Base-by-base conservation (phyloP, 2,113 vertebrate species). In the Urocynchramus pylzowi region DNA sequence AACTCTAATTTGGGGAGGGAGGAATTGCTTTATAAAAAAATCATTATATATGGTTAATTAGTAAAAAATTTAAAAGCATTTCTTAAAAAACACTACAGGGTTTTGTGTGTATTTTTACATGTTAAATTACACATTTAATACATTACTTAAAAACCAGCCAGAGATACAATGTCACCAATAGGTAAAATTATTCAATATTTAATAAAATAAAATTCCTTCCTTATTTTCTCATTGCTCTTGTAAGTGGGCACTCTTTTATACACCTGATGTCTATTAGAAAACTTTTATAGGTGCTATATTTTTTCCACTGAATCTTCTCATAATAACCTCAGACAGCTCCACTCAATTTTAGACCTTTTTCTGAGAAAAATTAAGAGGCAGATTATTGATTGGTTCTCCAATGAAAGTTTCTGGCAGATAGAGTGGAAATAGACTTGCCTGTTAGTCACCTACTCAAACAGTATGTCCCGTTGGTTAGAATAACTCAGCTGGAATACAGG, bases 191-290 rank as follows among this genome's bases (percentile, higher is more conserved):
- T 69, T 64, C 6, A 73, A 14, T 54, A 56, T 50, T 54, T 59
- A 70, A 49, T 49, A 44, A 79, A 79, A 63, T 65, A 22, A 33
- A 49, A 47, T n/a, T 23, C 1, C 7, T 76, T 54, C 9, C 7
- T 52, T 56, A 33, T 63, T 84, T 84, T 69, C 44, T 54, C n/a
- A 42, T 27, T 90, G 27, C 1, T 20, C 30, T 64, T 71, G 7
- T 33, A 75, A 70, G 20, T 54, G 5, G 10, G 3, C 9, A 68
- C 1, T 3, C 9, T 82, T 84, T 78, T 54, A 81, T 53, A 52
- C 8, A 63, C 3, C 5, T 0, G 0, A 3, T 39, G 1, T 59
- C 30, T 88, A 26, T 54, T 60, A 30, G 11, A 9, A 74, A 26
- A 12, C 3, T 76, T 74, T 73, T n/a, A 37, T 14, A 53, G 16